A percentile compares a stretch with the other conserved stretches of the same genome.
Evolutionary conservation across 2,113 vertebrate genomes (phyloP).

Genomic region (Stegastes partitus): DNA sequence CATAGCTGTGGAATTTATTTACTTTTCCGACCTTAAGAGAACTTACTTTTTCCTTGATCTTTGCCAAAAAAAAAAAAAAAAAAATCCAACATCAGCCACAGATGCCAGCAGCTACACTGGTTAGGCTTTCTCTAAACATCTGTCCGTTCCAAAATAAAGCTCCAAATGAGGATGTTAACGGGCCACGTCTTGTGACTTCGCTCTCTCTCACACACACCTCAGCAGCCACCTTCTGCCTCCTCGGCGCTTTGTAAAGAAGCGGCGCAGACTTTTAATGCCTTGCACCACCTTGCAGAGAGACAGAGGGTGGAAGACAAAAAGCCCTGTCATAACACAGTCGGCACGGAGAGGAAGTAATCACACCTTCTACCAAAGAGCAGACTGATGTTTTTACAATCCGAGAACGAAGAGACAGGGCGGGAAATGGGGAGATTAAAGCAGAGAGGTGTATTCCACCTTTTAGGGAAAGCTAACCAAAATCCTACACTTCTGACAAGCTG

Average conservation of each 20-base stretch:
- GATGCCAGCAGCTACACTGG: neutral
- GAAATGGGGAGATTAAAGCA: slow-evolving; percentile 55
- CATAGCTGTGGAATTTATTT: too few relatives aligned
- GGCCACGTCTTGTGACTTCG: neutral
- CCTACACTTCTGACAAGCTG: slow-evolving; percentile 11
- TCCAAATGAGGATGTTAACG: neutral
- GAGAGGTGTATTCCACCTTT: slow-evolving; percentile 37
- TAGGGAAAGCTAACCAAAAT: slow-evolving; percentile 30
- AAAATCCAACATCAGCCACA: neutral
- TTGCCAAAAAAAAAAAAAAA: neutral
- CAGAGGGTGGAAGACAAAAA: slow-evolving; percentile 53
- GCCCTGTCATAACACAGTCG: slow-evolving; percentile 70
- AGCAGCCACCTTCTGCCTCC: slow-evolving; percentile 51
- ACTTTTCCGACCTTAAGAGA: neutral
- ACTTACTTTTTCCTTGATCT: neutral
- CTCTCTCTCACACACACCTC: slow-evolving; percentile 15
- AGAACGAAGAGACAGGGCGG: slow-evolving; percentile 35
- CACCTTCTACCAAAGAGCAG: slow-evolving; percentile 72
- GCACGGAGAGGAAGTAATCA: slow-evolving; percentile 73
- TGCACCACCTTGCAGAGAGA: slow-evolving; percentile 58
- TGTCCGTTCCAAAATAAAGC: neutral
- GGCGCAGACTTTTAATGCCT: slow-evolving; percentile 57
- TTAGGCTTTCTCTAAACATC: neutral
- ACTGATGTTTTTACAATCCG: slow-evolving; percentile 75
- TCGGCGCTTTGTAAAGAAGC: slow-evolving; percentile 74